phyloP scores from a whole-genome alignment of 2,797 vertebrate genomes.

The Anniella stebbinsi region DNA sequence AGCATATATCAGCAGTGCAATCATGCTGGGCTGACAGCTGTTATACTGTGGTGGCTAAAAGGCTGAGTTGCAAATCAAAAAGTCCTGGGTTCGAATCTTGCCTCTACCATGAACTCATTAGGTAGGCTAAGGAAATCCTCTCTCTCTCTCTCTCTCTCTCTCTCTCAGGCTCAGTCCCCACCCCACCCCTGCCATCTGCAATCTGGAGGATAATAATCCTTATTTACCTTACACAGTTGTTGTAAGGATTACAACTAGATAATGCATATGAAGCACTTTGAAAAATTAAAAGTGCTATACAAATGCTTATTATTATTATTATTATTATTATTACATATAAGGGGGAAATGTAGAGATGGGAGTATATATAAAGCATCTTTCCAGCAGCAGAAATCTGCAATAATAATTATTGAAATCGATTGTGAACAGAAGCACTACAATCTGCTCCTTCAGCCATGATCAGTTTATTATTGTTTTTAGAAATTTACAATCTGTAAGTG shows the following conservation, averaged over 20 bases:
- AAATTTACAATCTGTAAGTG: neutral
- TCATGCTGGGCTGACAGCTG: neutral
- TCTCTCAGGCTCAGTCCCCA: neutral
- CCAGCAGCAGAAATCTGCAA: neutral
- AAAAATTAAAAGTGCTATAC: neutral
- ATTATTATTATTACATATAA: neutral
- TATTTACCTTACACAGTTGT: neutral
- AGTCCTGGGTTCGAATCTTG: neutral
- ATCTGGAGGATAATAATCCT: neutral
- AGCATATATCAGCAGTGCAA: neutral
- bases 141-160: neutral
- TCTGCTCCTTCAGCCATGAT: constrained; percentile 22
- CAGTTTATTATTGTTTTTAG: neutral
- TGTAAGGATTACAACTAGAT: too few species aligned
- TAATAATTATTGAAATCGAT: constrained; percentile 13
- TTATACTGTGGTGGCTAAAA: neutral
- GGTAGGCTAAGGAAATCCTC: neutral
- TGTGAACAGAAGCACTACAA: constrained; percentile 16
- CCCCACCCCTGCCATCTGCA: neutral
- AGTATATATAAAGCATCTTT: neutral
- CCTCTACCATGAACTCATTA: neutral
- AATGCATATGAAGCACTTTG: neutral
- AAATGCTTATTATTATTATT: too few species aligned
- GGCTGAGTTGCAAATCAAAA: neutral
- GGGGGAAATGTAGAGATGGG: neutral